Evolutionary conservation across 64 coral and sea anemone species (phyloP).

Genomic region (Platygyra sinensis): DNA sequence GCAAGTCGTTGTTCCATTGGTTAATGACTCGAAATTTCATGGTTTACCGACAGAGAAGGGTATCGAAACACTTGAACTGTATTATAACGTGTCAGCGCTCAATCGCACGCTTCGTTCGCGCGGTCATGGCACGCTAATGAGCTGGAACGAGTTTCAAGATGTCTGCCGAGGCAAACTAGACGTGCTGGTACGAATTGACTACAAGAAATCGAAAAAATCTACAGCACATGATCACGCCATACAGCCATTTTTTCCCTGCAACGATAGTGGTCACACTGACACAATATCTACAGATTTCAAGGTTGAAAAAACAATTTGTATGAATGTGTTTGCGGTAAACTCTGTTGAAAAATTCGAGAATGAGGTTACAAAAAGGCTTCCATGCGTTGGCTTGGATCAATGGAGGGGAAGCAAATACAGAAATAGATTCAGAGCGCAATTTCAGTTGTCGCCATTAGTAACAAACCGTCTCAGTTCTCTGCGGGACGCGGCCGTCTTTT

Average conservation of each 20-base stretch:
- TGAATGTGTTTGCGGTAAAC: slow-evolving; percentile 46
- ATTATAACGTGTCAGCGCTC: not conserved
- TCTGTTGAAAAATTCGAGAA: slow-evolving; percentile 69
- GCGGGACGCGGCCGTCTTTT: slow-evolving; percentile 16
- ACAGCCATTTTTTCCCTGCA: not conserved
- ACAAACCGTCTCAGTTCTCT: slow-evolving; percentile 29
- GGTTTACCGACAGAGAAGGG: slow-evolving; percentile 57
- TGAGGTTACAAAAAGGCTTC: slow-evolving; percentile 5
- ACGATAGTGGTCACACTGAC: not conserved
- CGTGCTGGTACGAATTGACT: slow-evolving; percentile 83
- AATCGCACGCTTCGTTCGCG: not conserved
- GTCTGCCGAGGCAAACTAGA: slow-evolving; percentile 72
- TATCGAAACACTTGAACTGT: slow-evolving; percentile 51
- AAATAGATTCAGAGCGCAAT: slow-evolving; percentile 41
- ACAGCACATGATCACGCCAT: not conserved
- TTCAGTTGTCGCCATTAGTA: slow-evolving; percentile 59
- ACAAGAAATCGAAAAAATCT: slow-evolving; percentile 17
- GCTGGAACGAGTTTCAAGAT: slow-evolving; percentile 67
- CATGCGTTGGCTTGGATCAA: not conserved
- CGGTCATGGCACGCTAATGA: not conserved
- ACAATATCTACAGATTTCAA: not conserved
- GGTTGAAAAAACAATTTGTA: not conserved
- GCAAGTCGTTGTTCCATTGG: slow-evolving; percentile 82
- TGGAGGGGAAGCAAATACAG: slow-evolving; percentile 62
- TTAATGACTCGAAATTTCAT: slow-evolving; percentile 84